These are phyloP conservation scores for Leptodactylus fallax DNA, from an alignment of 2,797 vertebrate species.

Conservation along the genomic window DNA sequence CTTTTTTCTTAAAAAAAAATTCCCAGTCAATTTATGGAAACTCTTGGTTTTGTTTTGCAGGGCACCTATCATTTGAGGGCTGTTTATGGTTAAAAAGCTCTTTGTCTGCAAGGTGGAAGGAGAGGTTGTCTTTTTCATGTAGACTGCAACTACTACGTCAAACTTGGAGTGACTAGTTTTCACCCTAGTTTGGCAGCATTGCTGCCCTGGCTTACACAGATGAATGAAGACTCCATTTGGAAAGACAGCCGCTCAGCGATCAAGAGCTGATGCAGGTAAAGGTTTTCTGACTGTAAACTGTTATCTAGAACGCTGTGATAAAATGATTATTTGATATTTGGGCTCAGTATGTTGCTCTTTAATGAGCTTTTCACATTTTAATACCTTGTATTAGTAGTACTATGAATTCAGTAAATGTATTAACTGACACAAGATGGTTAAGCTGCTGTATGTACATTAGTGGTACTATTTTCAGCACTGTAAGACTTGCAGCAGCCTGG, in stretches of 20 bases:
- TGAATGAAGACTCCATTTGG: constrained; percentile 99
- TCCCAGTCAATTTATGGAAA: too few relatives aligned
- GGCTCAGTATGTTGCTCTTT: background rate
- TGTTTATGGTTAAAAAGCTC: constrained; percentile 27
- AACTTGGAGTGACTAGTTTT: constrained; percentile 76
- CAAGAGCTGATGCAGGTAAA: constrained; percentile 90
- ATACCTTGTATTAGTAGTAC: too few relatives aligned
- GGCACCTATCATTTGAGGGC: background rate
- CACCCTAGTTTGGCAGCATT: constrained; percentile 85
- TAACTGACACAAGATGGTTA: too few relatives aligned
- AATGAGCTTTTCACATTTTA: background rate
- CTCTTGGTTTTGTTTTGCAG: constrained; percentile 15
- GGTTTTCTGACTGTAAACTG: background rate
- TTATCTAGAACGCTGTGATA: background rate
- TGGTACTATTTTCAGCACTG: too few relatives aligned
- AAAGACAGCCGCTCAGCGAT: constrained; percentile 87
- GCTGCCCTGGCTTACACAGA: constrained; percentile 92
- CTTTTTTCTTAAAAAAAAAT: too few relatives aligned
- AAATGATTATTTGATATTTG: background rate
- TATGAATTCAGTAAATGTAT: too few relatives aligned
- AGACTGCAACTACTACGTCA: constrained; percentile 62
- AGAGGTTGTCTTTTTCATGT: constrained; percentile 63
- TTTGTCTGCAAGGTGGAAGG: constrained; percentile 73
- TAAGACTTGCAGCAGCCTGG: too few relatives aligned
- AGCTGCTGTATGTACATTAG: too few relatives aligned